Evolutionary conservation across 2,888 invertebrate species (phyloP).

Genomic region (Mellilla xanthometata): DNA sequence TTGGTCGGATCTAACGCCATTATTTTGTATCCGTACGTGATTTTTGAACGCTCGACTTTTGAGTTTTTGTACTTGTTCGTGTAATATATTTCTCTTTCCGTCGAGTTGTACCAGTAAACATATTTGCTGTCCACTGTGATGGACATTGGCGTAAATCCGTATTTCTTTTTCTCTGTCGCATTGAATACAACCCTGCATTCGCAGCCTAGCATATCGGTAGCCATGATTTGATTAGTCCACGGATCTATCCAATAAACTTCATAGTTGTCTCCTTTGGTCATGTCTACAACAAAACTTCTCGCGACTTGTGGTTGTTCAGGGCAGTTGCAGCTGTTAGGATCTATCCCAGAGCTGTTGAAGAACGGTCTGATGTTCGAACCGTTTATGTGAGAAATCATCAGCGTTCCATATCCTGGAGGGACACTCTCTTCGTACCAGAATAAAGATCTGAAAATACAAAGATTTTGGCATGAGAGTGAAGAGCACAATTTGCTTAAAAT

Average conservation of each 20-base stretch:
- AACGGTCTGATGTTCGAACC: slow-evolving; percentile 82
- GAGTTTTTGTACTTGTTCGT: slow-evolving; percentile 75
- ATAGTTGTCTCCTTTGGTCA: slow-evolving; percentile 77
- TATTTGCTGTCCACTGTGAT: slow-evolving; percentile 87
- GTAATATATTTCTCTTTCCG: slow-evolving; percentile 84
- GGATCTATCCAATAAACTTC: slow-evolving; percentile 86
- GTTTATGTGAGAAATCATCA: slow-evolving; percentile 85
- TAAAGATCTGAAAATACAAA: slow-evolving; percentile 75
- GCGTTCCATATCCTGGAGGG: slow-evolving; percentile 79
- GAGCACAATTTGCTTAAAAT: too few relatives aligned
- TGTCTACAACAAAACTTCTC: slow-evolving; percentile 86
- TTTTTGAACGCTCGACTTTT: slow-evolving; percentile 73
- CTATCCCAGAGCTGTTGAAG: slow-evolving; percentile 68
- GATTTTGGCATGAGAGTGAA: too few relatives aligned
- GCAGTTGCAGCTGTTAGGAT: slow-evolving; percentile 83
- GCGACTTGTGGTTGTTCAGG: slow-evolving; percentile 84
- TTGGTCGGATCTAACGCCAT: slow-evolving; percentile 88
- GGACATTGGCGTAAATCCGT: slow-evolving; percentile 84
- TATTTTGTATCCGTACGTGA: slow-evolving; percentile 78
- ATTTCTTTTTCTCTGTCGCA: slow-evolving; percentile 70
- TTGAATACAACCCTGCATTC: slow-evolving; percentile 83
- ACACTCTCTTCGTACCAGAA: slow-evolving; percentile 89
- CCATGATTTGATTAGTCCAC: slow-evolving; percentile 82
- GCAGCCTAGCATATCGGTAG: slow-evolving; percentile 86
- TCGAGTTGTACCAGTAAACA: slow-evolving; percentile 88